Conservation (phyloP, 2,888 invertebrate species). For the Drosophila lacicola region DNA sequence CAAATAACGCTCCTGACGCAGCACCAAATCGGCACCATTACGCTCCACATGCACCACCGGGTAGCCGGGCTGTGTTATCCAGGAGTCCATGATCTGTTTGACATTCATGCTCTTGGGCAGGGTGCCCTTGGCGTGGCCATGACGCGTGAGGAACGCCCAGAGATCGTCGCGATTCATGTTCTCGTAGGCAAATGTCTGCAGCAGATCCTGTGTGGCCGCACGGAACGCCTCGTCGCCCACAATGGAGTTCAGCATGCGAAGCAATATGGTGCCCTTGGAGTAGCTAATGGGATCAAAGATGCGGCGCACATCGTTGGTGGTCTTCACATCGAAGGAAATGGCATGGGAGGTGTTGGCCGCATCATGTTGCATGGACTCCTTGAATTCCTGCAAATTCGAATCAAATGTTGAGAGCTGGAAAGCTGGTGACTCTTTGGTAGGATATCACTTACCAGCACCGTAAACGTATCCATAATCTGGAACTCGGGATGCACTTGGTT, state of each 20-base stretch:
- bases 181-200: slow-evolving; percentile 86
- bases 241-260: slow-evolving; percentile 90
- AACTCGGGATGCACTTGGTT: slow-evolving; percentile 86
- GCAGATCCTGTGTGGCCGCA: slow-evolving; percentile 86
- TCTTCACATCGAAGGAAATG: slow-evolving; percentile 88
- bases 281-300: slow-evolving; percentile 91
- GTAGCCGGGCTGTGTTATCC: slow-evolving; percentile 89
- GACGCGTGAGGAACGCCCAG: slow-evolving; percentile 88
- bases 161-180: slow-evolving; percentile 89
- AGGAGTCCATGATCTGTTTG: slow-evolving; percentile 88
- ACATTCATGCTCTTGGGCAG: slow-evolving; percentile 85
- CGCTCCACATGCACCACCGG: slow-evolving; percentile 87
- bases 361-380: slow-evolving; percentile 87
- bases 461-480: slow-evolving; percentile 87
- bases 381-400: slow-evolving; percentile 84
- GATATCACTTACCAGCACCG: slow-evolving; percentile 69
- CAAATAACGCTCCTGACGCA: slow-evolving; percentile 83
- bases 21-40: slow-evolving; percentile 80
- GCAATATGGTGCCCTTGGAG: slow-evolving; percentile 89
- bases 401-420: not conserved
- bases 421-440: not conserved
- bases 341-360: slow-evolving; percentile 88
- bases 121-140: slow-evolving; percentile 85
- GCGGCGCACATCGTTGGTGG: slow-evolving; percentile 88
- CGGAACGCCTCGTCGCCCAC: slow-evolving; percentile 88